Evolutionary conservation across 1,140 invertebrate species (phyloP), one percentile per base, ranked within the genome.

Genomic region (Tribolium castaneum): DNA sequence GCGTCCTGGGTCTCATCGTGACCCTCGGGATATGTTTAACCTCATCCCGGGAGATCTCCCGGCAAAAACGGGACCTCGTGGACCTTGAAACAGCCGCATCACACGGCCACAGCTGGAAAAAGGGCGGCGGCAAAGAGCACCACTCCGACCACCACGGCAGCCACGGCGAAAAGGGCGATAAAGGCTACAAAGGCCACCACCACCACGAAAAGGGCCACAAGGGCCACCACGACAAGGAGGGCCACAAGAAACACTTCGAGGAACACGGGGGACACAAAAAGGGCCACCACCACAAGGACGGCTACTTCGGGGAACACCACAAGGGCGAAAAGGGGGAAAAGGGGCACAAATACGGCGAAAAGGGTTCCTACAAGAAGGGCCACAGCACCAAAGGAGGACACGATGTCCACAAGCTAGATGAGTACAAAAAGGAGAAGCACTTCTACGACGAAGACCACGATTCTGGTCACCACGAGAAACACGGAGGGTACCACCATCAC

Each of bases 401-500:
- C 82, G 91, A 92, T 79, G 88, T 93, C 1, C 91, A 93, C 83
- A 92, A 93, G 80, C 84, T 92, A 73, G 92, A 94, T 85, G 92
- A 93, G 82, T 93, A 88, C 85, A 92, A 93, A 82, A 94, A 93
- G 82, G 90, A 93, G 75, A 92, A 92, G 76, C 90, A 93, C 83
- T 92, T 91, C 88, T 91, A 90, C 86, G 90, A 91, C 80, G 91
- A 92, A 84, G 89, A 91, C 81, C 90, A 92, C 83, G 90, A 91
- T 79, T 88, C 87, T 76, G 91, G 90, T 49, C 90, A 90, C 77
- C 90, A 92, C 79, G 88, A 90, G 79, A 92, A 92, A 80, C 88
- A 90, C 70, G 90, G 90, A 30, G 87, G 87, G 1, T 87, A 90
- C 82, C 90, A 92, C 78, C 88, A 92, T 72, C 88, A 88, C 75